Conservation (phyloP, 2,113 vertebrate species). For the Sceloporus undulatus region DNA sequence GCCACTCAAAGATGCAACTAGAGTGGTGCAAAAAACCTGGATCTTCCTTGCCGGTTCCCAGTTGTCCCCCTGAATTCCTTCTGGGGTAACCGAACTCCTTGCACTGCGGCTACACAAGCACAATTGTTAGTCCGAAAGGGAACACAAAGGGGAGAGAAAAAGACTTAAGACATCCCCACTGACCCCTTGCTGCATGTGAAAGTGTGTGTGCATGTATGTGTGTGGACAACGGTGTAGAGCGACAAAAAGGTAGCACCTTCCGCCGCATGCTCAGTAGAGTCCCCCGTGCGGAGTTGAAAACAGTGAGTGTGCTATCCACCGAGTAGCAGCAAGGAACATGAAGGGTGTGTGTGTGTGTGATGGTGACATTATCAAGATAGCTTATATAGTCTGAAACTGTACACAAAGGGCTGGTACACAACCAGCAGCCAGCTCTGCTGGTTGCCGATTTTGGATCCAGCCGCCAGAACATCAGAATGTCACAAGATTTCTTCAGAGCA, state of each 20-base stretch:
- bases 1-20: background rate
- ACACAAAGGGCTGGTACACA: slow-evolving; percentile 48
- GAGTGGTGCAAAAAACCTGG: background rate
- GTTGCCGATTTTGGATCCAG: background rate
- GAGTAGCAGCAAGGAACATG: slow-evolving; percentile 37
- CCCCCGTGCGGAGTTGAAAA: accelerated
- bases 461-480: slow-evolving; percentile 4
- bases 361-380: slow-evolving; percentile 39
- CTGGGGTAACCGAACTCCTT: background rate
- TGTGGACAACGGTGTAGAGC: background rate
- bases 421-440: slow-evolving; percentile 25
- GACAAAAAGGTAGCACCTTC: background rate
- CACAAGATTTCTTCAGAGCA: too few relatives aligned
- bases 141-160: background rate
- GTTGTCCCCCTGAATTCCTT: slow-evolving; percentile 49
- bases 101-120: slow-evolving; percentile 26
- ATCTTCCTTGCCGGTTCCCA: slow-evolving; percentile 36
- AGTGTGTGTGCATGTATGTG: background rate
- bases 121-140: slow-evolving; percentile 7
- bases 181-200: slow-evolving; percentile 9
- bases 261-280: accelerated
- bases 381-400: slow-evolving; percentile 57
- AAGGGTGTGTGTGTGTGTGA: background rate
- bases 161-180: background rate
- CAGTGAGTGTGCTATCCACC: slow-evolving; percentile 47